phyloP scores from a whole-genome alignment of 2,797 vertebrate genomes.

The Sphenopsis melanotis region DNA sequence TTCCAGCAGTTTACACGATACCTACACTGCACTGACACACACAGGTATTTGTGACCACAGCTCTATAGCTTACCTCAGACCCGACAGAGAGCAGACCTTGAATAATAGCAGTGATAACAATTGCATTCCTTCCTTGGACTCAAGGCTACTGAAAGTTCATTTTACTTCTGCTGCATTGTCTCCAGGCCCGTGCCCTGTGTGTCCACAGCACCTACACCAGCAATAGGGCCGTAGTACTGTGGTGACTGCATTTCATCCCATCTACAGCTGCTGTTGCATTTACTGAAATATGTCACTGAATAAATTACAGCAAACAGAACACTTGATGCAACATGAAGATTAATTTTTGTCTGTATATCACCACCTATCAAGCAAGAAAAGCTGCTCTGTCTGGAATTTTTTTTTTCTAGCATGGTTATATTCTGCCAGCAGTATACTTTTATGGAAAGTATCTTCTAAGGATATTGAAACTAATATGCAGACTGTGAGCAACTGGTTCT shows the following conservation, averaged over 20 bases:
- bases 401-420: neutral
- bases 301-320: neutral
- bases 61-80: neutral
- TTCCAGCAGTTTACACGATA: neutral
- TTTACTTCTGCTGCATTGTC: neutral
- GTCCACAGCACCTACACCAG: neutral
- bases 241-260: neutral
- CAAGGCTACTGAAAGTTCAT: neutral
- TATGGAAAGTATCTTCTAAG: neutral
- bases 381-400: neutral
- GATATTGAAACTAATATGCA: neutral
- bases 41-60: neutral
- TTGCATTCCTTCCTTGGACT: neutral
- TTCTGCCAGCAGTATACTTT: neutral
- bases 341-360: neutral
- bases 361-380: neutral
- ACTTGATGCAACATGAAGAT: neutral
- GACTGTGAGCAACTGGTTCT: neutral
- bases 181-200: neutral
- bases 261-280: no score
- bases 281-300: neutral
- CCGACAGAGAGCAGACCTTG: neutral
- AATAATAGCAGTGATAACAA: neutral
- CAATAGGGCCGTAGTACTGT: rapidly evolving
- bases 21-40: rapidly evolving